Evolutionary conservation across 2,797 vertebrate species (phyloP).

Genomic region (Nasua narica): DNA sequence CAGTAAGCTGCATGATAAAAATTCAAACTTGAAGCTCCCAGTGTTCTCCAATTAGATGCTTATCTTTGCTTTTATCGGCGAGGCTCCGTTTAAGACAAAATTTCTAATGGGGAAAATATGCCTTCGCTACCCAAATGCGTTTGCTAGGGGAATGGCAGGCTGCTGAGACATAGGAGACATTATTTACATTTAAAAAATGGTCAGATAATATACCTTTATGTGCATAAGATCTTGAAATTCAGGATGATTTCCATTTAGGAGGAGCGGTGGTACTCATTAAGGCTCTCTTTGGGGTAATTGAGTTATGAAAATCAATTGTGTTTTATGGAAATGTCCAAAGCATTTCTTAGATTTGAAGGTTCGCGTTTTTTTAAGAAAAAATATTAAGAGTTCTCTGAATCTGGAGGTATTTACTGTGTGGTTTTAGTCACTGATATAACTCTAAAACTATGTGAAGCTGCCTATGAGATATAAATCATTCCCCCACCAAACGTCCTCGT

Average conservation of each 20-base stretch:
- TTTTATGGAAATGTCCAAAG: slow-evolving; percentile 63
- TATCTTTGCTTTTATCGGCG: slow-evolving; percentile 47
- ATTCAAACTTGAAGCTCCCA: slow-evolving; percentile 53
- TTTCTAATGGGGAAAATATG: slow-evolving; percentile 67
- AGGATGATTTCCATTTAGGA: slow-evolving; percentile 42
- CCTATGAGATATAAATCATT: slow-evolving; percentile 65
- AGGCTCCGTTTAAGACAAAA: slow-evolving; percentile 61
- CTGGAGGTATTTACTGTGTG: slow-evolving; percentile 65
- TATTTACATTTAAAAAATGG: slow-evolving; percentile 47
- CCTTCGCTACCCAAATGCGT: slow-evolving; percentile 52
- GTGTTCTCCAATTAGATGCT: slow-evolving; percentile 59
- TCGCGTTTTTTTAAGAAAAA: slow-evolving; percentile 50
- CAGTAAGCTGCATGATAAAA: slow-evolving; percentile 24
- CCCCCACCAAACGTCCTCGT: slow-evolving; percentile 30
- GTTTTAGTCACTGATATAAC: slow-evolving; percentile 71
- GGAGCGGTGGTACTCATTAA: slow-evolving; percentile 38
- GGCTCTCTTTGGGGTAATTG: slow-evolving; percentile 51
- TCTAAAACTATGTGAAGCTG: slow-evolving; percentile 71
- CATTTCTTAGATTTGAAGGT: slow-evolving; percentile 33
- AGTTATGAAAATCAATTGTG: slow-evolving; percentile 64
- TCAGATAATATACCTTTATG: slow-evolving; percentile 60
- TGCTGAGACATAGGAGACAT: slow-evolving; percentile 41
- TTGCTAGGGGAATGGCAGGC: slow-evolving; percentile 24
- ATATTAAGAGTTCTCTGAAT: slow-evolving; percentile 34
- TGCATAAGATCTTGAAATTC: slow-evolving; percentile 49